Conservation (phyloP, 2,113 vertebrate genomes). For the Hepsetus odoe region DNA sequence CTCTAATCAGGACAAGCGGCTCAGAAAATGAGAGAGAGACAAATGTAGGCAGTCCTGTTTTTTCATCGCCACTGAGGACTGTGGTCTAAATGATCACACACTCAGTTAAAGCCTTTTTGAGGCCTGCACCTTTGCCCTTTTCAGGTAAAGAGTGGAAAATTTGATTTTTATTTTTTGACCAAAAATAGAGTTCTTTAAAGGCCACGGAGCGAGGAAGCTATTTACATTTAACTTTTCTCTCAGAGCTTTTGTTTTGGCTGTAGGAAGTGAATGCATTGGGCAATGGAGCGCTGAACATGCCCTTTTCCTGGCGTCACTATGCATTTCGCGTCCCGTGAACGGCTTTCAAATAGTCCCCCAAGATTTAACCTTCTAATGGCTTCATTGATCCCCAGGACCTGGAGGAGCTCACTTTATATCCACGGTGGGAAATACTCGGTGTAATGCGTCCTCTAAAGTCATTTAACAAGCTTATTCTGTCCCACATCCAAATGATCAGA, state of each 20-base stretch:
- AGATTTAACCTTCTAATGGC: background rate
- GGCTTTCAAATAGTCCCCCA: background rate
- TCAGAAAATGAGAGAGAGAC: no score
- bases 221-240: conserved; percentile 1
- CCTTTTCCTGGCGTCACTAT: background rate
- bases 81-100: no score
- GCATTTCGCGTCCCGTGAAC: conserved; percentile 16
- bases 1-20: no score
- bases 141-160: background rate
- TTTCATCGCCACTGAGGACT: no score
- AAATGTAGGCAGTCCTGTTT: no score
- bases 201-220: background rate
- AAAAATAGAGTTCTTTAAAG: background rate
- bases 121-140: no score
- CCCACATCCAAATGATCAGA: background rate
- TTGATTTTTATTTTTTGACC: no score
- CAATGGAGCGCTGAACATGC: background rate
- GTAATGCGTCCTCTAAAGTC: background rate
- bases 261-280: background rate
- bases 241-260: background rate
- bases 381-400: conserved; percentile 1
- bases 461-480: background rate
- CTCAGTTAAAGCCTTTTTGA: no score
- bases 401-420: background rate
- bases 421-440: background rate